Base-by-base conservation (phyloP, 2,888 invertebrate species). In the Drosophila hawaiiensis region DNA sequence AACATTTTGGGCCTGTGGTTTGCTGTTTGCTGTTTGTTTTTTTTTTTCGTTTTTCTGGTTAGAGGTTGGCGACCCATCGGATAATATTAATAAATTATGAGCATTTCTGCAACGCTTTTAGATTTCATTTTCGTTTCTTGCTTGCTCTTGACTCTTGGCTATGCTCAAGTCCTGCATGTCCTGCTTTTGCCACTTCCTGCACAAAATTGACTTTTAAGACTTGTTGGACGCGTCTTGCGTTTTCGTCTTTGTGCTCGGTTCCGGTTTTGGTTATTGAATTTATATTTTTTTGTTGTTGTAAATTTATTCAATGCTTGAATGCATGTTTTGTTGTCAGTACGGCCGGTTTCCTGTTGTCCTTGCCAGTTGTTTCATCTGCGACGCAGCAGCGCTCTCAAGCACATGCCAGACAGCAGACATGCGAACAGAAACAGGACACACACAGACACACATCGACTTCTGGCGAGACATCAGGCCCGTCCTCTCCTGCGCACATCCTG, bases 21-120 rank as follows among this genome's bases (percentile, higher is more conserved):
- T 41, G 47, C 25, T 71, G 29, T n/a, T 39, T 39, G 28, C 3
- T 31, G 28, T 41, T 52, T 64, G 37, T 59, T 28, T n/a, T 12
- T 60, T 52, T 31, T 54, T 25, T 16, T 64, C 43, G 33, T 33
- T 35, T 29, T 55, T 56, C 37, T 39, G 61, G 33, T 41, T 41
- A 19, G 37, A 64, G 66, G 68, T 53, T 61, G 58, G 63, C 62
- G 64, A 76, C 66, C 82, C 74, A 43, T 61, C 65, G 59, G 68
- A 86, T 80, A 83, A 89, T 89, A 87, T 85, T 89, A 76, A 89
- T 91, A 85, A 91, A 87, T 89, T 91, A 84, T 90, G 73, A 77
- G 64, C 56, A 39, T 39, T 55, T 61, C 14, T 63, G 70, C 61
- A 68, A 66, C 52, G 49, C 64, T 80, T 79, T 71, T 62, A 25